Base-by-base conservation (phyloP, 92 coral and sea anemone genomes). In the Zoanthus sansibaricus region DNA sequence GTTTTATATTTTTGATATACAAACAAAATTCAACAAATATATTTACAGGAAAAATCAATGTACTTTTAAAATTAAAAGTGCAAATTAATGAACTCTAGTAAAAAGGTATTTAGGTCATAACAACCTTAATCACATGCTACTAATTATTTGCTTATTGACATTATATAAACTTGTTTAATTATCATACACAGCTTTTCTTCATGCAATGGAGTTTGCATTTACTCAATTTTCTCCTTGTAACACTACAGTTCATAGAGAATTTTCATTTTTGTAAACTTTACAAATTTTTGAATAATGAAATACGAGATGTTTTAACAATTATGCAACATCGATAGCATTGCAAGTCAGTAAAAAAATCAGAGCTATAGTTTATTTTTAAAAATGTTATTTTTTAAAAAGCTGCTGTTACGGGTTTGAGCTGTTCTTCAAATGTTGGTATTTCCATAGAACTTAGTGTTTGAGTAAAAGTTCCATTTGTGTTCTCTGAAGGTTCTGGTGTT, bases 381-480 rank as follows among this genome's bases (percentile, higher is more conserved):
- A 8, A 45, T 5, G 25, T 20, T 33, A 20, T 31, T 12, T 75
- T 25, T 83, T 66, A 86, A 51, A 48, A 87, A 6, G 94, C 92
- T 49, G 92, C 92, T 47, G 96, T 68, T 21, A 97, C 91, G 8
- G 99, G 99, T 70, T 97, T 97, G 49, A 97, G 90, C 12, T 98
- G 96, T 69, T 97, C 99, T 71, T 95, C 99, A 90, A 97, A 97
- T 55, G 99, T 97, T 15, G 99, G 99, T 15, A 97, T 97, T 32
- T 96, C 98, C 96, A 96, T 93, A 3, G 86, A 89, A 64, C 95
- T 95, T 9, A 94, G 79, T 54, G 91, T 86, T 68, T 92, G 93
- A 5, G 97, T 92, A 74, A 92, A 89, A 13, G 88, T 83, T 20
- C 89, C 94, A 58, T 58, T 88, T 12, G 90, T 93, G 76, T 84